Base-by-base conservation (phyloP, 2,797 vertebrate species). In the Holocentrus rufus region DNA sequence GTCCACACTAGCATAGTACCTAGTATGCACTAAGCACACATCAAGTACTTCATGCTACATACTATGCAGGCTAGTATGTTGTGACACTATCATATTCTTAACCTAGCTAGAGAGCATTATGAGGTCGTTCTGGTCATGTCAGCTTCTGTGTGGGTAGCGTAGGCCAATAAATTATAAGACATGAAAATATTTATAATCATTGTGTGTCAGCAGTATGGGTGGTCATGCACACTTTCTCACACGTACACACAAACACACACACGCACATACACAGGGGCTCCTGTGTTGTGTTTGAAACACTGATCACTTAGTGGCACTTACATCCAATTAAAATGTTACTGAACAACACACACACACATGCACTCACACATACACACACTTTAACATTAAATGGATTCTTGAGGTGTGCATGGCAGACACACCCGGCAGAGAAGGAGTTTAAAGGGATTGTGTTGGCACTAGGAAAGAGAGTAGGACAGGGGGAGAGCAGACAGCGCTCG, bases 281-380 rank as follows among this genome's bases (percentile, higher is more conserved):
- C 80, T 84, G 87, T 74, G 66, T 31, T 63, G 78, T 65, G 65
- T 68, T 20, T 20, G 15, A 68, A 82, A 79, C 62, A 58, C 42
- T n/a, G 11, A 85, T 84, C 76, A 76, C 76, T 77, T 84, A 42
- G 80, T 88, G 88, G 89, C 92, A 91, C 91, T 93, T 92, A 87
- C 70, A 83, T 87, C 66, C 61, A 79, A 66, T 78, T 84, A 68
- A 61, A 68, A 76, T 72, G 65, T 88, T 79, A 64, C 71, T 70
- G 68, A 85, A 80, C 65, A 68, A 77, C 63, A 73, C 73, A 46
- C 44, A 27, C 25, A 27, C 4, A 4, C 25, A 27, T n/a, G 56
- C 57, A 80, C 47, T 42, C 49, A 53, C 27, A 42, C 2, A 55
- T n/a, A 55, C 14, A 72, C 61, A 77, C 10, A 58, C 31, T 50